A percentile compares a stretch with the other conserved stretches of the same genome.
phyloP scores from a whole-genome alignment of 2,888 invertebrate species.

The Luffia ferchaultella region DNA sequence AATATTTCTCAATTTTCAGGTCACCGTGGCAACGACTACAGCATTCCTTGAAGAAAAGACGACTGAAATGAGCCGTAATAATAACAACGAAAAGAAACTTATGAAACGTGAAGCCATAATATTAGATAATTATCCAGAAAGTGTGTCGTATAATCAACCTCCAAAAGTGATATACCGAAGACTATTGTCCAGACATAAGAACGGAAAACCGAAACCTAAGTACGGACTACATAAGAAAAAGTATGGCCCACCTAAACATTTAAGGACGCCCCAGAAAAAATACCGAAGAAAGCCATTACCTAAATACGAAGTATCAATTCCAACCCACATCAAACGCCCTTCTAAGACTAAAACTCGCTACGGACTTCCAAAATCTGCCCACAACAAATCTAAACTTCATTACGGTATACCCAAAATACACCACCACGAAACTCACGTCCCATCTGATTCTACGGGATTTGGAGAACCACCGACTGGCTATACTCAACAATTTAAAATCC shows the following conservation, averaged over 20 bases:
- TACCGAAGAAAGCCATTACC: slow-evolving; percentile 23
- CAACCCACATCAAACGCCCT: slow-evolving; percentile 23
- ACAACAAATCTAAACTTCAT: slow-evolving; percentile 15
- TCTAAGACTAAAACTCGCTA: slow-evolving; percentile 3
- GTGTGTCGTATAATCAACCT: slow-evolving; percentile 21
- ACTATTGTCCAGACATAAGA: slow-evolving; percentile 23
- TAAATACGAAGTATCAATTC: slow-evolving; percentile 23
- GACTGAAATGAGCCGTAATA: slow-evolving; percentile 20
- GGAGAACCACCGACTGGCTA: slow-evolving; percentile 39
- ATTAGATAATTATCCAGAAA: slow-evolving; percentile 31
- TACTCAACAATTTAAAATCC: slow-evolving; percentile 18
- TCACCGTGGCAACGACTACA: background rate
- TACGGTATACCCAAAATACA: slow-evolving; percentile 14
- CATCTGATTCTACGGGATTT: slow-evolving; percentile 30
- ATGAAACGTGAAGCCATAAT: slow-evolving; percentile 34
- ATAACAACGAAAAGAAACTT: slow-evolving; percentile 16
- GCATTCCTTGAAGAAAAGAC: slow-evolving; percentile 1
- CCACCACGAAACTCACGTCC: slow-evolving; percentile 14
- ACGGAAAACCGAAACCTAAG: slow-evolving; percentile 23
- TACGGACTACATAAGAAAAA: slow-evolving; percentile 25
- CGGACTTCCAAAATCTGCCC: slow-evolving; percentile 21
- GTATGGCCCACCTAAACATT: slow-evolving; percentile 26
- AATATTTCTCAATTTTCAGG: background rate
- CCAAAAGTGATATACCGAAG: slow-evolving; percentile 37
- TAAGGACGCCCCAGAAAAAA: slow-evolving; percentile 29